phyloP scores from a whole-genome alignment of 2,888 invertebrate species.

The Meliscaeva auricollis region DNA sequence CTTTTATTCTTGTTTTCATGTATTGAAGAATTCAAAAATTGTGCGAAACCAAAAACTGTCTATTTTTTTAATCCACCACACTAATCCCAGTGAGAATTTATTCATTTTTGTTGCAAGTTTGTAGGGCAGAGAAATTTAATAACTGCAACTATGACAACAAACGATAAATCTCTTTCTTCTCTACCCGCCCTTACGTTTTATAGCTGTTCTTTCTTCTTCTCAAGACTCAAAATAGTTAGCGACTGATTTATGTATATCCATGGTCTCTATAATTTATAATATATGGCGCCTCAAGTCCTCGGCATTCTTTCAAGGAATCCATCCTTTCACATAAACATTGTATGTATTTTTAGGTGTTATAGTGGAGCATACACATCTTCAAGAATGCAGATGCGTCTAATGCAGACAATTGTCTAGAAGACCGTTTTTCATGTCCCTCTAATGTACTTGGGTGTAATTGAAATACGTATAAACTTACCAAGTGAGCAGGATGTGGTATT shows the following conservation, averaged over 20 bases:
- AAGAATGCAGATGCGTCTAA: not conserved
- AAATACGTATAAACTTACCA: conserved; percentile 1
- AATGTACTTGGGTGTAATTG: conserved; percentile 18
- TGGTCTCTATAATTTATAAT: not conserved
- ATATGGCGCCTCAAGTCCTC: conserved; percentile 29
- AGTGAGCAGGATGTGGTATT: not conserved
- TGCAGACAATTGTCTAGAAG: conserved; percentile 21
- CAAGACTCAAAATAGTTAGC: not conserved
- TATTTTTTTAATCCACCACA: no score
- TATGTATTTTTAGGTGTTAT: not conserved
- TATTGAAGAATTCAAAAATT: no score
- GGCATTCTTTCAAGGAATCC: conserved; percentile 10
- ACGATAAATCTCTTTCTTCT: no score
- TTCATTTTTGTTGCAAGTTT: no score
- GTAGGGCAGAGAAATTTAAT: no score
- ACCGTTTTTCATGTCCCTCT: conserved; percentile 2
- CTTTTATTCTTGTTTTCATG: no score
- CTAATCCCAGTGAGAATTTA: no score
- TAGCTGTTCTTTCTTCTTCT: no score
- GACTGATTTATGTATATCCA: not conserved
- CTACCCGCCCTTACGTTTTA: no score
- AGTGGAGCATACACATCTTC: not conserved
- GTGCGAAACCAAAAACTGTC: no score
- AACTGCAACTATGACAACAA: no score
- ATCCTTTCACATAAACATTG: not conserved